These are phyloP conservation scores for Deilephila porcellus DNA, from an alignment of 2,888 invertebrate genomes.

Conservation along the genomic window DNA sequence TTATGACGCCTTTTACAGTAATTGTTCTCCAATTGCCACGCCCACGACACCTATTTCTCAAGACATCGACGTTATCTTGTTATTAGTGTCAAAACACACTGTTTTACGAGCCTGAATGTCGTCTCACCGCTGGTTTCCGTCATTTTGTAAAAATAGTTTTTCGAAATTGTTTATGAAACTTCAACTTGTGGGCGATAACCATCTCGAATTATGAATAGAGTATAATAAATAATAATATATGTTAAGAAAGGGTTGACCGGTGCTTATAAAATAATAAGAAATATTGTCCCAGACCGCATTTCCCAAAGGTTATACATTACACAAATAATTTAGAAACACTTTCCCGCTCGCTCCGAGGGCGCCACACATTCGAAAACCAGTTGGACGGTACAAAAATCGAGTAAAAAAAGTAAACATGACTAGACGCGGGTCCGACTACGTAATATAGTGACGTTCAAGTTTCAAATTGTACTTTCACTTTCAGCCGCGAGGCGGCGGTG, in stretches of 20 bases:
- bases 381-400: slow-evolving; percentile 34
- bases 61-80: slow-evolving; percentile 15
- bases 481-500: slow-evolving; percentile 46
- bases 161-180: not conserved
- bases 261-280: not conserved
- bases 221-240: not conserved
- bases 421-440: slow-evolving; percentile 44
- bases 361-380: slow-evolving; percentile 28
- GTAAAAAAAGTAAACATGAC: slow-evolving; percentile 45
- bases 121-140: not conserved
- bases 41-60: slow-evolving; percentile 25
- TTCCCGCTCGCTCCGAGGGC: slow-evolving; percentile 8
- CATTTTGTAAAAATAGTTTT: not conserved
- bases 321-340: slow-evolving; percentile 8
- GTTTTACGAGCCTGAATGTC: slow-evolving; percentile 11
- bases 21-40: slow-evolving; percentile 21
- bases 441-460: slow-evolving; percentile 60
- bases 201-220: not conserved
- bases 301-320: not conserved
- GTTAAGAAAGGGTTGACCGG: too few species aligned
- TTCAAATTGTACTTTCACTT: slow-evolving; percentile 68
- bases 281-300: not conserved
- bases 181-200: not conserved
- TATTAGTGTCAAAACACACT: slow-evolving; percentile 22
- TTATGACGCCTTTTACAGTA: slow-evolving; percentile 18